A percentile compares a stretch with the other conserved stretches of the same genome.
Evolutionary conservation across 2,797 vertebrate species (phyloP).

Genomic region (Anabacerthia variegaticeps): DNA sequence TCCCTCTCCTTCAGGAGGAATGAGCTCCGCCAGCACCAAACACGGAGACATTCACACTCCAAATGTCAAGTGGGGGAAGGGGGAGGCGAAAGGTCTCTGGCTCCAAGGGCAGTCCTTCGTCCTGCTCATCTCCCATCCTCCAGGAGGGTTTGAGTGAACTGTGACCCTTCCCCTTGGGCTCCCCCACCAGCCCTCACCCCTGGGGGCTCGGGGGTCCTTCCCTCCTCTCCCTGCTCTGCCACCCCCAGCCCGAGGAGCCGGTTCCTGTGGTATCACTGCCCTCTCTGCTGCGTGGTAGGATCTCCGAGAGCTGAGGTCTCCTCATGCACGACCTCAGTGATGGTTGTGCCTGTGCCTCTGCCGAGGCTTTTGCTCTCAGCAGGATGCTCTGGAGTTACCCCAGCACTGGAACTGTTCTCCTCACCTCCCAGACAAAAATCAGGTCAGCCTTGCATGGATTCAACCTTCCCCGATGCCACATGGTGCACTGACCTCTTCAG

Average conservation of each 20-base stretch:
- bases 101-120: background rate
- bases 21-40: background rate
- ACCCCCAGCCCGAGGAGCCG: background rate
- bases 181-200: background rate
- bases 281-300: background rate
- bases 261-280: background rate
- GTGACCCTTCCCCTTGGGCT: background rate
- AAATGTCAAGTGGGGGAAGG: background rate
- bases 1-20: slow-evolving; percentile 31
- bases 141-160: background rate
- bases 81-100: background rate
- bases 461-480: background rate
- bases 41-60: background rate
- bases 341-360: background rate
- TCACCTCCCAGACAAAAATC: background rate
- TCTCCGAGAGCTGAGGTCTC: fast-evolving
- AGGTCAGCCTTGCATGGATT: background rate
- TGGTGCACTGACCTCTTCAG: background rate
- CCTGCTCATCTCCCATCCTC: background rate
- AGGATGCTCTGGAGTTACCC: background rate
- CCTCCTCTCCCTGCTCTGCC: background rate
- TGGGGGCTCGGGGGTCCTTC: background rate
- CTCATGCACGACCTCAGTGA: background rate
- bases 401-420: background rate
- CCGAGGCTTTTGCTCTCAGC: background rate